Evolutionary conservation across 2,797 vertebrate species (phyloP), one percentile per base, ranked within the genome.

Genomic region (Cirrhinus mrigala): DNA sequence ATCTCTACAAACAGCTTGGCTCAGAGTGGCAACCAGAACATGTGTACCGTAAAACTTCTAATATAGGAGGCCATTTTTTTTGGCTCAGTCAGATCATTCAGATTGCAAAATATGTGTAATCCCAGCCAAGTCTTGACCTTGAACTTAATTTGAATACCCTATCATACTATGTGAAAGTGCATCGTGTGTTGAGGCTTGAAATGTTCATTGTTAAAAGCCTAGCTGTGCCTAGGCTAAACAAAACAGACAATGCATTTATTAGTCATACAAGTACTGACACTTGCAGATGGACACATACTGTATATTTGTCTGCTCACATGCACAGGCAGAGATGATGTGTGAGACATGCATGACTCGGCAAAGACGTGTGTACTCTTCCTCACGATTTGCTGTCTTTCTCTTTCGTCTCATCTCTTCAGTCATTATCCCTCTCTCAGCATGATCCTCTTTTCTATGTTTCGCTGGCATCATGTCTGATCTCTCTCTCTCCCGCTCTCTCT

Each of bases 1-100:
- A 66, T 75, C 71, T 66, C 48, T 18, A 52, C 20, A 29, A 84
- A 77, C 74, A 77, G 74, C 74, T 84, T 84, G 62, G 18, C 81
- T 62, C 56, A 33, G 3, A 66, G 27, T 62, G 22, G 29, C 68
- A 76, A 37, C 15, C 46, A 40, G 60, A 70, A 33, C 24, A 77
- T 18, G 6, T 20, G 8, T 40, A 85, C 77, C 56, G 54, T 85
- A 85, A 85, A 74, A 80, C 68, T 4, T 44, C 44, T 80, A 73
- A 73, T 80, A 73, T 8, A 52, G 27, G 27, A 1, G 68, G 62
- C 27, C 2, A 0, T 6, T 18, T 50, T 12, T 44, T 48, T 58
- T 18, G 6, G 40, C 40, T 62, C 24, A 8, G 15, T 33, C 58
- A 29, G 8, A 56, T n/a, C 18, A 62, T n/a, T n/a, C 2, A 0